These are phyloP conservation scores for Lordiphosa stackelbergi DNA, from an alignment of 1,140 invertebrate genomes.

Conservation along the genomic window DNA sequence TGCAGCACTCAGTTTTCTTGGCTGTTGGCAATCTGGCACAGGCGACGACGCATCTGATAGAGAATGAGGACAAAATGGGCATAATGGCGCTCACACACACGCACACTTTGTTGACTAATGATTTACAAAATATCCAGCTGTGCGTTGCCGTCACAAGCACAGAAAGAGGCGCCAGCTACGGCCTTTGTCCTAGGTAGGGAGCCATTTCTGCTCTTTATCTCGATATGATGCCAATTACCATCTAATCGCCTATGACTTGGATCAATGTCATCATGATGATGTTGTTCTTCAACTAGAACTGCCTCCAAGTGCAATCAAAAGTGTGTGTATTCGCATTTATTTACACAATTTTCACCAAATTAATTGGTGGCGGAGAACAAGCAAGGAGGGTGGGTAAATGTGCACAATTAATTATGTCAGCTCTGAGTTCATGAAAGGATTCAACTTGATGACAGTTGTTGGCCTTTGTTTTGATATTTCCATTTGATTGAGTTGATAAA, in stretches of 20 bases:
- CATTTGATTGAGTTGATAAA: no score
- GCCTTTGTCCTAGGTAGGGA: constrained; percentile 18
- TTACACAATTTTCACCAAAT: no score
- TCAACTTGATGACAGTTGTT: no score
- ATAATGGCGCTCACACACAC: constrained; percentile 33
- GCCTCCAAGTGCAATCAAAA: constrained; percentile 34
- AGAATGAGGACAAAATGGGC: constrained; percentile 28
- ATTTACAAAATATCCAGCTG: constrained; percentile 57
- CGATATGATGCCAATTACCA: constrained; percentile 47
- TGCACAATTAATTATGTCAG: no score
- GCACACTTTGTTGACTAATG: constrained; percentile 33
- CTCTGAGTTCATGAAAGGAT: no score
- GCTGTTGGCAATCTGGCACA: constrained; percentile 10
- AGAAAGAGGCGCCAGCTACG: not conserved
- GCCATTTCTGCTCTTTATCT: constrained; percentile 38
- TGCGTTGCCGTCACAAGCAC: constrained; percentile 33
- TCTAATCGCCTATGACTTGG: constrained; percentile 27
- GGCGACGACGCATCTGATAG: constrained; percentile 7
- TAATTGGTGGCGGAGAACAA: no score
- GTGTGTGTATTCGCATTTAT: not conserved
- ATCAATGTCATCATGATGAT: constrained; percentile 45
- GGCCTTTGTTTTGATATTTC: no score
- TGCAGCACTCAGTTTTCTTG: not conserved
- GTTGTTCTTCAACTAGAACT: constrained; percentile 33
- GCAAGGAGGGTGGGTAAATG: no score